These are phyloP conservation scores for Triops cancriformis DNA, from an alignment of 1,140 invertebrate genomes.

Conservation along the genomic window DNA sequence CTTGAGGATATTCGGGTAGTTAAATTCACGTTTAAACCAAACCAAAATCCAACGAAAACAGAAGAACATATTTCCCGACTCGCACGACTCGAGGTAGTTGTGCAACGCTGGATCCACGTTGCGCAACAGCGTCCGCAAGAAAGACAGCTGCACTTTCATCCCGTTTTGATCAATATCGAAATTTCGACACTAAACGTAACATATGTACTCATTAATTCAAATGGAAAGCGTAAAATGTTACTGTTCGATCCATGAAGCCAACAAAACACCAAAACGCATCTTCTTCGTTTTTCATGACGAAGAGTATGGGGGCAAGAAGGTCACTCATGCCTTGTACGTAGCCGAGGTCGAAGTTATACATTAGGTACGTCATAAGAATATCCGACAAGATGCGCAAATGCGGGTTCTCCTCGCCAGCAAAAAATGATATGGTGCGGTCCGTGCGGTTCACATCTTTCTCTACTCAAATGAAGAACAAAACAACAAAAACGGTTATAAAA, in stretches of 20 bases:
- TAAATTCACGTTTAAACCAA: constrained; percentile 73
- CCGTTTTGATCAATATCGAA: constrained; percentile 96
- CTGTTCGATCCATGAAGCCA: constrained; percentile 93
- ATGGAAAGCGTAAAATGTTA: constrained; percentile 44
- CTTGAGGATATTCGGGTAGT: constrained; percentile 59
- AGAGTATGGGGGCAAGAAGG: constrained; percentile 83
- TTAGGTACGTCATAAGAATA: constrained; percentile 97
- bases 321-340: constrained; percentile 95
- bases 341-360: constrained; percentile 98
- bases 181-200: constrained; percentile 64
- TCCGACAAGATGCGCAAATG: constrained; percentile 78
- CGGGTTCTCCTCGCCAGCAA: constrained; percentile 79
- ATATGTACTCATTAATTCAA: constrained; percentile 3
- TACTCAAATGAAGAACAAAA: constrained; percentile 34
- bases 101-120: constrained; percentile 69
- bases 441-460: constrained; percentile 97
- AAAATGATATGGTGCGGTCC: constrained; percentile 85
- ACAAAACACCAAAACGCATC: constrained; percentile 99
- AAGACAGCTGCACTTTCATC: constrained; percentile 85
- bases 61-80: constrained; percentile 97
- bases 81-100: constrained; percentile 76
- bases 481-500: neutral
- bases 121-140: constrained; percentile 69
- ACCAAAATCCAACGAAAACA: constrained; percentile 90
- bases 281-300: constrained; percentile 82